phyloP scores from a whole-genome alignment of 2,113 vertebrate species.

The Sander lucioperca region DNA sequence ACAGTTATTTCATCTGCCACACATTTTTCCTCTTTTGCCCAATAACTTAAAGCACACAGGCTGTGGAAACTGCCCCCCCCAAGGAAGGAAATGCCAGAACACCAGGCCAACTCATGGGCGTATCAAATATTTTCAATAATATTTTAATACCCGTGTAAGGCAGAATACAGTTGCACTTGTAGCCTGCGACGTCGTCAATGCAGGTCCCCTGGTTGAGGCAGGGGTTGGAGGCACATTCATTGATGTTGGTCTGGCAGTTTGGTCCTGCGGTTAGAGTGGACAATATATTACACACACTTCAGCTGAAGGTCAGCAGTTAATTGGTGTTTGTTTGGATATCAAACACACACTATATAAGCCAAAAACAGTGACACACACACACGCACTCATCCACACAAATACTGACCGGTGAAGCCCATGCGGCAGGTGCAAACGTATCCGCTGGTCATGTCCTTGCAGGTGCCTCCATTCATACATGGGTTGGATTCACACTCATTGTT shows the following conservation, averaged over 20 bases:
- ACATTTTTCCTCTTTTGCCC: constrained; percentile 50
- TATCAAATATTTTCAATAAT: constrained; percentile 40
- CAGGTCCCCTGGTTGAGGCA: constrained; percentile 97
- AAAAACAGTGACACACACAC: background rate
- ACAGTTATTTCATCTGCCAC: constrained; percentile 45
- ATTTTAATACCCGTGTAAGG: constrained; percentile 93
- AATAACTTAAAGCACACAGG: constrained; percentile 26
- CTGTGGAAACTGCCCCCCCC: constrained; percentile 33
- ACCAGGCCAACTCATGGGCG: constrained; percentile 13
- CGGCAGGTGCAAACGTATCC: constrained; percentile 94
- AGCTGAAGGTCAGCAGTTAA: background rate
- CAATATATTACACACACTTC: constrained; percentile 2
- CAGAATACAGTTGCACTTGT: constrained; percentile 94
- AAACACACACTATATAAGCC: background rate
- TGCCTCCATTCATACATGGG: constrained; percentile 94
- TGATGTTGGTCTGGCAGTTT: constrained; percentile 98
- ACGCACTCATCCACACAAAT: background rate
- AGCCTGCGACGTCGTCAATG: constrained; percentile 94
- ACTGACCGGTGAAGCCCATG: constrained; percentile 93
- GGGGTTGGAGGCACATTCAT: constrained; percentile 96
- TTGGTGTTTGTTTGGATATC: background rate
- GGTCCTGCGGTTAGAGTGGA: constrained; percentile 83
- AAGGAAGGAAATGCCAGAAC: constrained; percentile 55
- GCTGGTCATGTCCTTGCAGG: constrained; percentile 96
- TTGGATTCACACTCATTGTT: constrained; percentile 96